Conservation (phyloP, 30 jellyfish, hydroid and myxozoan genomes). For the Aurelia aurita region DNA sequence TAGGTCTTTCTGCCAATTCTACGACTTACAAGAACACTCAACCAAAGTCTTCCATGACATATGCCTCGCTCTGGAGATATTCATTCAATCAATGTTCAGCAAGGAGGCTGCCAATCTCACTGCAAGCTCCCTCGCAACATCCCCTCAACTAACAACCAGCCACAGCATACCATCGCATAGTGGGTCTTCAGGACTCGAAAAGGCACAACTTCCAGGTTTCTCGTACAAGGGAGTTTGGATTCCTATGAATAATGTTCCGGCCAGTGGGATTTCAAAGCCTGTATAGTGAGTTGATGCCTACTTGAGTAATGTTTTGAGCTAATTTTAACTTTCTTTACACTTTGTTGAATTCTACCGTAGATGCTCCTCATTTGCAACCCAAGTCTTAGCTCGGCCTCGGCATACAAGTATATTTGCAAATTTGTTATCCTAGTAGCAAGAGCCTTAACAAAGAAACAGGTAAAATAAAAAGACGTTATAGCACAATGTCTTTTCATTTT, state of each 20-base stretch:
- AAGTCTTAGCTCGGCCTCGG: too few species aligned
- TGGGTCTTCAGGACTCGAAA: slow-evolving; percentile 56
- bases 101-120: slow-evolving; percentile 82
- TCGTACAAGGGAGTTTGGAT: slow-evolving; percentile 90
- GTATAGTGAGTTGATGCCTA: slow-evolving; percentile 79
- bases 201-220: slow-evolving; percentile 80
- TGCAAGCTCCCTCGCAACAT: slow-evolving; percentile 53
- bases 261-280: slow-evolving; percentile 75
- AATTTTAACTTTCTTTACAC: too few species aligned
- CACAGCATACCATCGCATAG: slow-evolving; percentile 38
- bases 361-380: too few species aligned
- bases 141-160: slow-evolving; percentile 49
- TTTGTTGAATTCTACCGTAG: too few species aligned
- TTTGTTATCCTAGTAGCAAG: too few species aligned
- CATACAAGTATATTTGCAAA: too few species aligned
- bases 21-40: slow-evolving; percentile 97
- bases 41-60: slow-evolving; percentile 94
- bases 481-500: too few species aligned
- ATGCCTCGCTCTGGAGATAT: slow-evolving; percentile 83
- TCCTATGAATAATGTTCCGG: slow-evolving; percentile 74
- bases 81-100: slow-evolving; percentile 89
- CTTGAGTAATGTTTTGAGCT: too few species aligned
- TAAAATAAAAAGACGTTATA: too few species aligned
- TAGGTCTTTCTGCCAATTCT: slow-evolving; percentile 92
- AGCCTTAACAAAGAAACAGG: too few species aligned